Percentiles rank a stretch among this genome's conserved stretches.
Conservation (phyloP, 2,888 invertebrate genomes). For the Actias luna region DNA sequence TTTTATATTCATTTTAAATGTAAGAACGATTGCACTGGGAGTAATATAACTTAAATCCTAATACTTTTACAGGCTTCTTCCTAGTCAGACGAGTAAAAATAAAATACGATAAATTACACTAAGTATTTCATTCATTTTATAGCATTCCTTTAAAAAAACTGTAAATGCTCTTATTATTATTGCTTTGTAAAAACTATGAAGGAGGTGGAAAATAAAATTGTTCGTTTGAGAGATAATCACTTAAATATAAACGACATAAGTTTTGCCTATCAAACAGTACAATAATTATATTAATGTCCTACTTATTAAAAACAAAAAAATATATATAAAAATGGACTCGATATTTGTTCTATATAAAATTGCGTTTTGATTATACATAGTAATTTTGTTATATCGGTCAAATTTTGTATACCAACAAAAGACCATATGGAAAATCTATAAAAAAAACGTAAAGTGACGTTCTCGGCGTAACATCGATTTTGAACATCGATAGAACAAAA, state of each 20-base stretch:
- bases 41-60: slow-evolving; percentile 37
- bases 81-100: slow-evolving; percentile 38
- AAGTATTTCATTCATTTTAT: slow-evolving; percentile 34
- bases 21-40: slow-evolving; percentile 56
- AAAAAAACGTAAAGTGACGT: not conserved
- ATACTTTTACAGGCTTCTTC: slow-evolving; percentile 44
- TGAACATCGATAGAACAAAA: not conserved
- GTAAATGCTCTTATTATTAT: slow-evolving; percentile 53
- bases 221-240: not conserved
- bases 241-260: slow-evolving; percentile 6
- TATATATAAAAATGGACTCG: not conserved
- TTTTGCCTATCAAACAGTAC: slow-evolving; percentile 1
- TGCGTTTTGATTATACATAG: not conserved
- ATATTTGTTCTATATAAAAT: not conserved
- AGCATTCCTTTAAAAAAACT: slow-evolving; percentile 62
- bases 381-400: not conserved
- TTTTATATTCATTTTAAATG: slow-evolving; percentile 46
- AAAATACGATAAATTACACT: slow-evolving; percentile 33
- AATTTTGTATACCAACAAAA: not conserved
- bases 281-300: not conserved
- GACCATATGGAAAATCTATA: not conserved
- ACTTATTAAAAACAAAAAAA: not conserved
- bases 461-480: not conserved
- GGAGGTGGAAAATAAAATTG: not conserved
- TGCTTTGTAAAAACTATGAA: slow-evolving; percentile 6